Evolutionary conservation across 2,888 invertebrate genomes (phyloP).

Genomic region (Carpatolechia fugitivella): DNA sequence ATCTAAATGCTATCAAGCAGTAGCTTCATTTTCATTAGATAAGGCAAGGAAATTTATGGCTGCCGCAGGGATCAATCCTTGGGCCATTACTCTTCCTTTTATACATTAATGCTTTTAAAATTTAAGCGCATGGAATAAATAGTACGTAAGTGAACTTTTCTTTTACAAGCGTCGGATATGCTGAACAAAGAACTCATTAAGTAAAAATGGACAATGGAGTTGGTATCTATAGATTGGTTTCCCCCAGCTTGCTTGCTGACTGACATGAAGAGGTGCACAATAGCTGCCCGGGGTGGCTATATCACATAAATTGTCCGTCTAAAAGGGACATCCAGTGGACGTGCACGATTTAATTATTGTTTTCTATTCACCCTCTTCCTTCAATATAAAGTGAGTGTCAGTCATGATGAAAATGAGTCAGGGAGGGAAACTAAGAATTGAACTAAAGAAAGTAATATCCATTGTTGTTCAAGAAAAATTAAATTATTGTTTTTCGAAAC

Average conservation of each 20-base stretch:
- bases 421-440: neutral
- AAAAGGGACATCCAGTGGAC: conserved; percentile 47
- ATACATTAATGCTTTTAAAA: neutral
- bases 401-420: conserved; percentile 6
- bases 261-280: conserved; percentile 65
- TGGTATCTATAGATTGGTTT: conserved; percentile 43
- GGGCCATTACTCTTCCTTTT: conserved; percentile 1
- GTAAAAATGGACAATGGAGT: conserved; percentile 50
- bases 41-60: conserved; percentile 41
- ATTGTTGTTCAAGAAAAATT: no score
- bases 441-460: no score
- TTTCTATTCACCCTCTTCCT: conserved; percentile 43
- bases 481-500: no score
- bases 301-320: conserved; percentile 54
- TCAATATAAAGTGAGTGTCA: neutral
- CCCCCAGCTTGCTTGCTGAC: conserved; percentile 58
- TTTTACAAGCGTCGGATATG: neutral
- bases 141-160: neutral
- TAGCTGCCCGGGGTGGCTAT: conserved; percentile 44
- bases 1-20: conserved; percentile 54
- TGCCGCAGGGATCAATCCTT: conserved; percentile 21
- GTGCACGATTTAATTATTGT: conserved; percentile 55
- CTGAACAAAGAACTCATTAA: conserved; percentile 52
- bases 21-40: conserved; percentile 54
- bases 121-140: neutral